Conservation (phyloP, 2,888 invertebrate species). For the Caradrina clavipalpis region DNA sequence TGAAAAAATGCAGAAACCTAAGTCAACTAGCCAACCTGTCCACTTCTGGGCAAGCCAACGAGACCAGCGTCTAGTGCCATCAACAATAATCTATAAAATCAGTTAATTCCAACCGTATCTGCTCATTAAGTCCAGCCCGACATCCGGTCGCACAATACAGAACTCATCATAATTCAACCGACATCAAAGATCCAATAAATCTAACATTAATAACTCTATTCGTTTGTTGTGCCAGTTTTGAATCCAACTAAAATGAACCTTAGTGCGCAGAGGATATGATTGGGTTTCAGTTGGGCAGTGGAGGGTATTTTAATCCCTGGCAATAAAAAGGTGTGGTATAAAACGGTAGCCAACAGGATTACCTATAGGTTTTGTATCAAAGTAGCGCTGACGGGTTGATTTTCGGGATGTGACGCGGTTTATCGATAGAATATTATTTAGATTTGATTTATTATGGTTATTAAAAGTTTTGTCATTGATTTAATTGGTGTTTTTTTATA, state of each 20-base stretch:
- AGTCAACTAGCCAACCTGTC: background rate
- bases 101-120: slow-evolving; percentile 50
- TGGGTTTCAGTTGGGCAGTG: slow-evolving; percentile 15
- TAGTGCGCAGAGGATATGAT: slow-evolving; percentile 52
- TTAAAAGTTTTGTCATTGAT: background rate
- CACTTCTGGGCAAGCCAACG: background rate
- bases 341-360: slow-evolving; percentile 89
- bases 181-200: slow-evolving; percentile 81
- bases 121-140: slow-evolving; percentile 68
- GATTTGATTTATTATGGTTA: background rate
- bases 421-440: slow-evolving; percentile 40
- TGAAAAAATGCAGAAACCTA: too few species aligned
- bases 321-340: slow-evolving; percentile 80
- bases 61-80: slow-evolving; percentile 8
- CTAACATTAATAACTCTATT: slow-evolving; percentile 83
- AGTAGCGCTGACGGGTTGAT: slow-evolving; percentile 78
- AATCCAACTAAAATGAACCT: slow-evolving; percentile 8
- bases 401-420: slow-evolving; percentile 65
- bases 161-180: slow-evolving; percentile 77
- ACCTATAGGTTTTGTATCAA: slow-evolving; percentile 82
- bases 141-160: slow-evolving; percentile 73
- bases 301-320: slow-evolving; percentile 73
- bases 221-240: slow-evolving; percentile 67
- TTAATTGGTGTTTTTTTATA: background rate
- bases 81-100: slow-evolving; percentile 59